Base-by-base conservation (phyloP, 2,888 invertebrate species). In the Priocnemis perturbator region DNA sequence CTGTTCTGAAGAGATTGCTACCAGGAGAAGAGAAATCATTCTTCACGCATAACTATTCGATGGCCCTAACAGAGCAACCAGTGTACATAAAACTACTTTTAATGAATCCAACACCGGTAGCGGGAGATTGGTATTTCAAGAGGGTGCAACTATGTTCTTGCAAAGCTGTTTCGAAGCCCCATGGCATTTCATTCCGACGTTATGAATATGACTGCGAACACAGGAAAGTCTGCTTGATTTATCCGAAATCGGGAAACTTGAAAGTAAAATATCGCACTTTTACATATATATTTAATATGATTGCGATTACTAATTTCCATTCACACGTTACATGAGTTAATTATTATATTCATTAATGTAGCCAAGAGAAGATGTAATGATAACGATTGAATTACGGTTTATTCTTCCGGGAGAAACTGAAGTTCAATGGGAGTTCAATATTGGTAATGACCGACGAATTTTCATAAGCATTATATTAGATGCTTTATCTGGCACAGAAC, bases 401-500 rank as follows among this genome's bases (percentile, higher is more conserved):
- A 64, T 76, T 15, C 47, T 88, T 26, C 69, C 82, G 14, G 87
- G 87, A 15, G 73, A 77, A 45, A 85, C 82, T 3, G 71, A 79
- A 26, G 71, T 90, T 72, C 83, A 85, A n/a, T 90, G 90, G 82
- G 74, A 81, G 5, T 66, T 90, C 15, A 69, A 82, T 52, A 79
- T 91, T 9, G 84, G 85, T 47, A 71, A 89, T 47, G 76, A 87
- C 63, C 84, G 90, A 66, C 79, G 69, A 11, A 71, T 90, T 44
- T 77, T 81, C 58, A 64, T 90, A 1, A 78, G 85, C 30, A 81
- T 89, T 52, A 71, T 71, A 9, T 76, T 90, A 3, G 78, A 83
- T 21, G 79, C 74, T 64, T 73, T 79, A 73, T 68, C 74, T 55
- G 71, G 74, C 67, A 60, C 53, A 37, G 62, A 69, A 0, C 9